Percentiles rank a stretch among this genome's conserved stretches.
These are phyloP conservation scores for Tinamus guttatus DNA, from an alignment of 2,113 vertebrate species.

Conservation along the genomic window DNA sequence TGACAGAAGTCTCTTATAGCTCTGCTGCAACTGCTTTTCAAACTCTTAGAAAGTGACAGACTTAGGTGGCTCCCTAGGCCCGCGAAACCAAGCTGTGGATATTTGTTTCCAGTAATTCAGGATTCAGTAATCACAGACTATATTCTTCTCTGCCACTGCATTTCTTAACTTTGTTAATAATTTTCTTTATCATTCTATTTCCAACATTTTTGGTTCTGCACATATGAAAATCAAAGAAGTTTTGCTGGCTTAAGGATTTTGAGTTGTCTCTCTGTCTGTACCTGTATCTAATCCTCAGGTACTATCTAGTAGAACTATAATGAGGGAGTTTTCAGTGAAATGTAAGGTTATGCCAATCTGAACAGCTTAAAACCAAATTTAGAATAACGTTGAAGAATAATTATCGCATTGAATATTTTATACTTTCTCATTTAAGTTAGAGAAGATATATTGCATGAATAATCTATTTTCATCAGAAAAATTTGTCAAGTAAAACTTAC, in stretches of 20 bases:
- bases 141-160: neutral
- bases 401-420: neutral
- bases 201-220: neutral
- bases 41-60: accelerated
- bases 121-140: neutral
- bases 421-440: neutral
- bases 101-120: neutral
- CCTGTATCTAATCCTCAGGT: neutral
- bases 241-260: neutral
- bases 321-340: neutral
- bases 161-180: neutral
- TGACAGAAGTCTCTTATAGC: neutral
- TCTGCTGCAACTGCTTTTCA: neutral
- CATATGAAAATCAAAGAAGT: neutral
- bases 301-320: neutral
- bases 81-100: neutral
- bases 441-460: neutral
- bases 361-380: neutral
- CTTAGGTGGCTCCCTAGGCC: neutral
- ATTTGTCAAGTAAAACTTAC: neutral
- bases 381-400: neutral
- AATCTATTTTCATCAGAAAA: neutral
- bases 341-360: neutral
- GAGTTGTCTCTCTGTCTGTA: neutral
- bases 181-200: neutral